These are phyloP conservation scores for Tapera naevia DNA, from an alignment of 2,797 vertebrate genomes.

Conservation along the genomic window DNA sequence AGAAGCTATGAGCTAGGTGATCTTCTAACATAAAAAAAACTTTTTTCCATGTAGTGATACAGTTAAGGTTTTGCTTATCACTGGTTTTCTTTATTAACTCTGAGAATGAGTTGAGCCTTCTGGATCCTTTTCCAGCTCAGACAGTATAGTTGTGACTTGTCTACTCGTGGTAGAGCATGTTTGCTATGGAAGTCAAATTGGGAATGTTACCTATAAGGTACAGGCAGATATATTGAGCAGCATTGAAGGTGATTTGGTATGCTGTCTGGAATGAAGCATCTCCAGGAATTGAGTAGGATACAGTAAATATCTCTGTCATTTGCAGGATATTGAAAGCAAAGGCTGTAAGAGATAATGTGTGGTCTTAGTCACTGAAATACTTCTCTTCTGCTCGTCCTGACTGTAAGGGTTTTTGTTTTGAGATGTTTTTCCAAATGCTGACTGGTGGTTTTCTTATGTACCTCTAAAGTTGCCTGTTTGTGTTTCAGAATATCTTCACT, in stretches of 20 bases:
- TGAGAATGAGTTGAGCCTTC: background rate
- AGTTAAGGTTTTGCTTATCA: background rate
- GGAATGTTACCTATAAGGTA: background rate
- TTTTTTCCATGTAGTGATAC: background rate
- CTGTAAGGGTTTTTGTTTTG: background rate
- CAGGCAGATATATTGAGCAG: background rate
- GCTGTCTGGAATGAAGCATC: background rate
- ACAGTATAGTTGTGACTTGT: background rate
- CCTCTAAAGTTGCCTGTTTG: background rate
- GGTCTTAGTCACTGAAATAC: background rate
- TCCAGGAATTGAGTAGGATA: background rate
- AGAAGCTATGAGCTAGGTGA: background rate
- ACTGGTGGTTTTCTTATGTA: background rate
- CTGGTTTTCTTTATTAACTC: background rate
- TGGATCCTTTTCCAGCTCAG: background rate
- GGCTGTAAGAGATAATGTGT: background rate
- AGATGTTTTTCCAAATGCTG: background rate
- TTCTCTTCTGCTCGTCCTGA: background rate
- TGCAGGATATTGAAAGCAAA: background rate
- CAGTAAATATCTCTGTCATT: background rate
- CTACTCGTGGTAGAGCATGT: accelerated
- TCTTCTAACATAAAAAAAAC: background rate
- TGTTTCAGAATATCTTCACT: background rate
- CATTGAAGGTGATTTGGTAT: background rate
- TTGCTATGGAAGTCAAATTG: background rate